Conservation (phyloP, 2,113 vertebrate species). For the Eolophus roseicapilla region DNA sequence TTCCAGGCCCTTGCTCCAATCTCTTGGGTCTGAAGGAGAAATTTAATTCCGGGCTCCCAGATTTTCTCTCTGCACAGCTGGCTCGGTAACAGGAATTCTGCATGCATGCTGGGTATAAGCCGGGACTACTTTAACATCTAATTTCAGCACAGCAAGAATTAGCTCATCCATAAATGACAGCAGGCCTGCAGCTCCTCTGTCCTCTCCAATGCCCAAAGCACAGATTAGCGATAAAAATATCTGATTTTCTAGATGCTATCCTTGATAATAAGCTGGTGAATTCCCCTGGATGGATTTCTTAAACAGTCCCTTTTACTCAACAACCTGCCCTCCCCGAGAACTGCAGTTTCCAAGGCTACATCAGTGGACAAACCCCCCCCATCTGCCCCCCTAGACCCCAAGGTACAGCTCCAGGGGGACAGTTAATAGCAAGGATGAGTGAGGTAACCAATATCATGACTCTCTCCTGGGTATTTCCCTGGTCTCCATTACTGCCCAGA, state of each 20-base stretch:
- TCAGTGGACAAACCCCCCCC: neutral
- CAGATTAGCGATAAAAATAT: conserved; percentile 48
- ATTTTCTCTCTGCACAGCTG: conserved; percentile 23
- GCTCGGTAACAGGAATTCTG: conserved; percentile 15
- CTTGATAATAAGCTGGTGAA: conserved; percentile 48
- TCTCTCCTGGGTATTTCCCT: neutral
- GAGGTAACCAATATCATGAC: neutral
- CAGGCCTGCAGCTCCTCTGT: conserved; percentile 50
- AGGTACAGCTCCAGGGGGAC: neutral
- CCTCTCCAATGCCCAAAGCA: conserved; percentile 44
- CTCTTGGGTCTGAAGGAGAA: neutral
- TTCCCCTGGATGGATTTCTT: conserved; percentile 25
- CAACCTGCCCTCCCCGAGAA: neutral
- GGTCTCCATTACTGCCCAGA: neutral
- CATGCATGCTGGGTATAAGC: conserved; percentile 17
- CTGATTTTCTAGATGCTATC: conserved; percentile 36
- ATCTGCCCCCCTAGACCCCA: neutral
- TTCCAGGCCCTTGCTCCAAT: neutral
- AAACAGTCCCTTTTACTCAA: conserved; percentile 11
- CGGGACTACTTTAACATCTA: conserved; percentile 36
- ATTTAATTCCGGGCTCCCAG: conserved; percentile 35
- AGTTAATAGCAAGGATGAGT: neutral
- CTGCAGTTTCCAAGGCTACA: neutral
- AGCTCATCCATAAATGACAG: conserved; percentile 65
- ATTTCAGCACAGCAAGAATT: conserved; percentile 57